Evolutionary conservation across 2,888 invertebrate species (phyloP), one percentile per base, ranked within the genome.

Genomic region (Scaptomyza caliginosa): DNA sequence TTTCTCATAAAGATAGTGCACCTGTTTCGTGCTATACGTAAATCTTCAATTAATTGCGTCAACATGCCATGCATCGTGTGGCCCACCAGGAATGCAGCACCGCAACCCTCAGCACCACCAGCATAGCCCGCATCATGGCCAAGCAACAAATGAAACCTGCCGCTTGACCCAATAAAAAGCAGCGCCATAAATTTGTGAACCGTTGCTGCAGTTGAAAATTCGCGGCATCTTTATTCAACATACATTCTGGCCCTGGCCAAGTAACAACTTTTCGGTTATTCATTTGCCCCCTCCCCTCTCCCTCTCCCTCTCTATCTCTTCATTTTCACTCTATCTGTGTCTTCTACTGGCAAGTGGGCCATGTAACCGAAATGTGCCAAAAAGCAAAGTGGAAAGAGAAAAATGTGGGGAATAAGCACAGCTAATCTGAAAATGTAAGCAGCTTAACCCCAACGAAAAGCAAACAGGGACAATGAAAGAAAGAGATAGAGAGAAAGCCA

Each of bases 381-480:
- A 84, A 77, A 62, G 51, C 46, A 55, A 58, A 65, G 51, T 58
- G 43, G 42, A 59, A 28, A 60, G 46, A 58, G 45, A 32, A 40
- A 34, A 67, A 67, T 54, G 64, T 57, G 66, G 51, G 59, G 73
- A 66, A 60, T 50, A 39, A 64, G 82, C 86, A 52, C 52, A 67
- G 77, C 67, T 87, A 87, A 87, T 82, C 86, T 60, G 79, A 58
- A 81, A 77, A 85, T 63, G 40, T 84, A 84, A 81, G 67, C 82
- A 56, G 79, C 75, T 69, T 74, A 48, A 40, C 42, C 30, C 17
- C 40, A 13, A n/a, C n/a, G n/a, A n/a, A n/a, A n/a, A n/a, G n/a
- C n/a, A n/a, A n/a, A n/a, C n/a, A n/a, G n/a, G n/a, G n/a, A n/a
- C n/a, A 10, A 40, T 30, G 7, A 40, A 24, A 17, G 55, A 50